Evolutionary conservation across 2,797 vertebrate species (phyloP), one percentile per base, ranked within the genome.

Genomic region (Adrianichthys oophorus): DNA sequence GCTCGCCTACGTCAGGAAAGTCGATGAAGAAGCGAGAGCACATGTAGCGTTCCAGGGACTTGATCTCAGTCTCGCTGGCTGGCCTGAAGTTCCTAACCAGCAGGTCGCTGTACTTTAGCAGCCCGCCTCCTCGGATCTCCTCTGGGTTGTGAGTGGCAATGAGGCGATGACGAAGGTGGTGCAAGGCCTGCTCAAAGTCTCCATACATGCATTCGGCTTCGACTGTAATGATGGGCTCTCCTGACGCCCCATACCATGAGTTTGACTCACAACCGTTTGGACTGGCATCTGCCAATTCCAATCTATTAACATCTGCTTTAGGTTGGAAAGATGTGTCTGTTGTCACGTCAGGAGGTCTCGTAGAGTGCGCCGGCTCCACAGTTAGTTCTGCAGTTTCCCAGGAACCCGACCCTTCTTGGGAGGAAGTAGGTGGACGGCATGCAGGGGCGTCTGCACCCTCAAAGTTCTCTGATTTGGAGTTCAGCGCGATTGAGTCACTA

Each of bases 11-110:
- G 7, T 98, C 94, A 0, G 97, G 94, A 67, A 99, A 99, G 90
- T 99, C 98, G 23, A 99, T 98, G 86, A 99, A 99, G 89, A 99
- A 99, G 41, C 97, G 93, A 37, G 98, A 99, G 87, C 98, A 99
- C 98, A 99, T 99, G 81, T 99, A 99, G 10, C 97, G 93, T 77
- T 99, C 96, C 64, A 97, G 70, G 5, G 86, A 95, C 82, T 98
- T 98, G 71, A 99, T 98, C 89, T 98, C 93, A 0, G 86, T 88
- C 81, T 97, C 91, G 2, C 94, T 92, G 4, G 92, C 93, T 0
- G 98, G 95, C 56, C 93, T 91, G 78, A 98, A 99, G 80, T 97
- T 94, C 56, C 92, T 93, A 55, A 98, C 96, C 69, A 99, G 87
- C 56, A 99, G 91, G 76, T 98, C 94, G 62, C 96, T 96, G 67